phyloP scores from a whole-genome alignment of 2,113 vertebrate genomes.

The Tachysurus fulvidraco region DNA sequence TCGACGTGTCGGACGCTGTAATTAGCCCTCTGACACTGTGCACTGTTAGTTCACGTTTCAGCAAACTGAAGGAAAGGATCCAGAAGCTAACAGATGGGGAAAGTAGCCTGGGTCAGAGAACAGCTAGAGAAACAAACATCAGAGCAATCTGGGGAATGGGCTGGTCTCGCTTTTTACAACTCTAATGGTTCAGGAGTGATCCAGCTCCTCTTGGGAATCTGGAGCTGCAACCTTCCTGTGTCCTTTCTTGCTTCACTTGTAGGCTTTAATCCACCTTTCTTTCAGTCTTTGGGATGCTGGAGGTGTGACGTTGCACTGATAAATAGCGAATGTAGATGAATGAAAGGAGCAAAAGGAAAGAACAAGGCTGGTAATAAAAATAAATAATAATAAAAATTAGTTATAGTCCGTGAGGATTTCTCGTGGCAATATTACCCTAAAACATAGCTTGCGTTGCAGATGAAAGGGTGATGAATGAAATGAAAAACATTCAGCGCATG shows the following conservation, averaged over 20 bases:
- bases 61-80: neutral
- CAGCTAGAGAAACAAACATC: conserved; percentile 24
- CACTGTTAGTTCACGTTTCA: neutral
- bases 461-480: neutral
- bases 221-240: neutral
- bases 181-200: conserved; percentile 13
- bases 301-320: neutral
- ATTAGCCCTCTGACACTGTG: neutral
- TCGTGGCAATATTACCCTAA: neutral
- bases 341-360: no score
- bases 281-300: neutral
- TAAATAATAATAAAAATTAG: no score
- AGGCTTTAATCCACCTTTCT: neutral
- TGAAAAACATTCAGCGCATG: neutral
- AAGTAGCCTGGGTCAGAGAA: neutral
- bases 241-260: neutral
- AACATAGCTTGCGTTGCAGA: neutral
- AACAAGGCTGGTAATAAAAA: neutral
- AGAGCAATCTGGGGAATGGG: conserved; percentile 19
- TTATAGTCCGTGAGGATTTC: no score
- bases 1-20: neutral
- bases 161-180: conserved; percentile 3
- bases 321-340: neutral
- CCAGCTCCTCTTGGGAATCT: neutral
- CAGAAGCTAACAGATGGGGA: neutral